Evolutionary conservation across 23 tunicate species (phyloP).

Genomic region (Trididemnum nubilum): DNA sequence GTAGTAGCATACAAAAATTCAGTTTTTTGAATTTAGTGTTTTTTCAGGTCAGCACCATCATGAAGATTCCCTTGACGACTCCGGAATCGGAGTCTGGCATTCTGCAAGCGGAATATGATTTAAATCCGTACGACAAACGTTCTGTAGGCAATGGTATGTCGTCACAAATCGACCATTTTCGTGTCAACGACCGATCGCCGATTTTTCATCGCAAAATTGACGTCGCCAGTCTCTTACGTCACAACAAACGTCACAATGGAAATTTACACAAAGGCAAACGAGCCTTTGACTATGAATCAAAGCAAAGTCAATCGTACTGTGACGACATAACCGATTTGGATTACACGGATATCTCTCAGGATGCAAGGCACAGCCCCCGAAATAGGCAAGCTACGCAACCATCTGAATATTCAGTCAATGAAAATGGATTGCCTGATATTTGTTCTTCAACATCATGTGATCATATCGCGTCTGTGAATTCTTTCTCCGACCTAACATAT

Average conservation of each 20-base stretch:
- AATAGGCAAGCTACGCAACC: too few relatives aligned
- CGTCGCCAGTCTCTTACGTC: conserved; percentile 47
- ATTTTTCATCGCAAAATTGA: conserved; percentile 36
- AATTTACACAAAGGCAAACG: background rate
- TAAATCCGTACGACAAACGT: too few relatives aligned
- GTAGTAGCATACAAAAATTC: too few relatives aligned
- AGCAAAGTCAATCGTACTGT: background rate
- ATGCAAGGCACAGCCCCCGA: too few relatives aligned
- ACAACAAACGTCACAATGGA: conserved; percentile 42
- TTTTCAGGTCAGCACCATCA: conserved; percentile 55
- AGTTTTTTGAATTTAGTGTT: too few relatives aligned
- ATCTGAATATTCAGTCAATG: too few relatives aligned
- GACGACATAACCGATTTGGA: background rate
- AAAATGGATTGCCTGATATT: too few relatives aligned
- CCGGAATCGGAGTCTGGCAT: background rate
- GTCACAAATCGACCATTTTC: background rate
- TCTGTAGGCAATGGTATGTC: background rate
- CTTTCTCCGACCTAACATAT: too few relatives aligned
- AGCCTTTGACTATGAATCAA: background rate
- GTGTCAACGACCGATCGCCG: conserved; percentile 25
- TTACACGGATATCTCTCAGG: too few relatives aligned
- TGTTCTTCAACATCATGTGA: too few relatives aligned
- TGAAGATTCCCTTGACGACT: background rate
- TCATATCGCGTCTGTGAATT: too few relatives aligned
- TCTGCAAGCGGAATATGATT: background rate